Evolutionary conservation across 2,113 vertebrate species (phyloP).

Genomic region (Eurystomus gularis): DNA sequence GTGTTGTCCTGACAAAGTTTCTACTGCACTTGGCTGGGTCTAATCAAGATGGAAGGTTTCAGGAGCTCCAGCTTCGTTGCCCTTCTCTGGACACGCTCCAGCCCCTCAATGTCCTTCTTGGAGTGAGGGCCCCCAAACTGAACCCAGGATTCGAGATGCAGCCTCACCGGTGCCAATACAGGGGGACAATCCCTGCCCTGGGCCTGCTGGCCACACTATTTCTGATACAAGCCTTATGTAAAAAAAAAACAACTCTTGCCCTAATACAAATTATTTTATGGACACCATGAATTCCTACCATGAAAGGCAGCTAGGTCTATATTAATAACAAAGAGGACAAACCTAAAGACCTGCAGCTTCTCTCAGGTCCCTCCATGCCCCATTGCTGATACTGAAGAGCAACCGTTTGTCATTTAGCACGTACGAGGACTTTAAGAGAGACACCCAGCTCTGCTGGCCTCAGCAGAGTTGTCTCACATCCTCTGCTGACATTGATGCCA

Average conservation of each 20-base stretch:
- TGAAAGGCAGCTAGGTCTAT: background rate
- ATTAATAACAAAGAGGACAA: background rate
- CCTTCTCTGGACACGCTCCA: too few relatives aligned
- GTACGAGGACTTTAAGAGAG: background rate
- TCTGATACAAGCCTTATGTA: background rate
- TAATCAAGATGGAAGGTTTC: background rate
- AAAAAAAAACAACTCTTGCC: background rate
- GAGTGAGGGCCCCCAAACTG: too few relatives aligned
- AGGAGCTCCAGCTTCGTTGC: background rate
- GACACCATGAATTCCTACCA: background rate
- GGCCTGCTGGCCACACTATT: too few relatives aligned
- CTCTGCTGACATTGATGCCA: background rate
- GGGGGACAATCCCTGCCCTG: too few relatives aligned
- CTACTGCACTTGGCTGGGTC: background rate
- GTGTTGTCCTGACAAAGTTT: background rate
- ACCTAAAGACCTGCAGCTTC: background rate
- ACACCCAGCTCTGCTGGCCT: background rate
- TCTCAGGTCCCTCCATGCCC: background rate
- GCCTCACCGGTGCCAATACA: too few relatives aligned
- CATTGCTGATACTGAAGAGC: fast-evolving
- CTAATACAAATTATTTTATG: background rate
- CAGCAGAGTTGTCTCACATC: background rate
- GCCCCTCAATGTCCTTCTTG: too few relatives aligned
- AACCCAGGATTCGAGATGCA: too few relatives aligned
- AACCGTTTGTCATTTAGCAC: background rate